Conservation (phyloP, 2,113 vertebrate genomes). For the Oncorhynchus tshawytscha region DNA sequence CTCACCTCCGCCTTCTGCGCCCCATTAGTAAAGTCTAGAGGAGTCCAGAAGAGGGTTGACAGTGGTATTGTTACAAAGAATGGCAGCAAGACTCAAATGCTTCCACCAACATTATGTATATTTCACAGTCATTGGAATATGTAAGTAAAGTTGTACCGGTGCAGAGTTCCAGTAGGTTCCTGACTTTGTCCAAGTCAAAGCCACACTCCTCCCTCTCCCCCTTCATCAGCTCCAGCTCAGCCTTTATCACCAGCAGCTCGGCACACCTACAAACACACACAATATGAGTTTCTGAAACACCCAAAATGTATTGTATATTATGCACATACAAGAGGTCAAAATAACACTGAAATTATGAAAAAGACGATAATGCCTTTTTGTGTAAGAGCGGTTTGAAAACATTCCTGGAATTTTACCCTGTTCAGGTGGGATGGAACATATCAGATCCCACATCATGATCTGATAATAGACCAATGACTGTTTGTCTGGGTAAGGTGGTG, state of each 20-base stretch:
- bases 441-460: too few relatives aligned
- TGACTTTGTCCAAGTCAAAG: slow-evolving; percentile 78
- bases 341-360: not conserved
- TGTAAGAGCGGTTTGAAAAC: not conserved
- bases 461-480: too few relatives aligned
- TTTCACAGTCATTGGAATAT: not conserved
- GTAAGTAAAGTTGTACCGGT: slow-evolving; percentile 65
- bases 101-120: not conserved
- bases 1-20: slow-evolving; percentile 49
- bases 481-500: too few relatives aligned
- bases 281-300: not conserved
- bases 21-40: slow-evolving; percentile 48
- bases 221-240: slow-evolving; percentile 83
- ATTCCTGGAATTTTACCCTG: not conserved
- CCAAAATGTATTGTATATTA: not conserved
- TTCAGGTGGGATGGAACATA: too few relatives aligned
- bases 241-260: slow-evolving; percentile 84
- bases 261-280: slow-evolving; percentile 73
- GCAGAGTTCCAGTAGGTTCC: slow-evolving; percentile 80
- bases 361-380: not conserved
- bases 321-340: too few relatives aligned
- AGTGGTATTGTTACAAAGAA: not conserved
- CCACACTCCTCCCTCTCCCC: slow-evolving; percentile 74
- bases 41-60: not conserved
- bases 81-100: not conserved